Base-by-base conservation (phyloP, 2,113 vertebrate genomes). In the Cyanoderma ruficeps region DNA sequence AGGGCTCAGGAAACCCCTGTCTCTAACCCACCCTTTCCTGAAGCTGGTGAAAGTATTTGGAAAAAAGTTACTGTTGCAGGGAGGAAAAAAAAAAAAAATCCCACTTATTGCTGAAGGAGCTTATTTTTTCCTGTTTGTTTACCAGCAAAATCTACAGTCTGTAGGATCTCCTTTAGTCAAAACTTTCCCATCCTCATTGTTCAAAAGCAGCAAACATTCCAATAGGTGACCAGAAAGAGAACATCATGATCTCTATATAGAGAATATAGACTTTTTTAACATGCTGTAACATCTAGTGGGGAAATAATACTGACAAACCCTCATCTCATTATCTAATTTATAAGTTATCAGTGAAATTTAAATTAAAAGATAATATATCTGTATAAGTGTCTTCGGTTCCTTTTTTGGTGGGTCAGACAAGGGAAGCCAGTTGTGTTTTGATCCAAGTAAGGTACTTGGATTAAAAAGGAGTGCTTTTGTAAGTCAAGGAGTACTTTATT, bases 1-100 rank as follows among this genome's bases (percentile, higher is more conserved):
- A 97, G 94, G 92, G 89, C 93, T 97, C 98, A 98, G 98, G 98
- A 98, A 98, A 98, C 97, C 98, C 98, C 98, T 94, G 97, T 97
- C 93, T 97, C 93, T 92, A 98, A 98, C 97, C 98, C 98, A 98
- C 98, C 97, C 97, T 98, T 98, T 98, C 98, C 97, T 98, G 98
- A 98, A 97, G 97, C 95, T 98, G 97, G 97, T 96, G 93, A 98
- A 98, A 98, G 97, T 97, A 97, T 97, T 96, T 93, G 90, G n/a
- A 64, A 94, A 95, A 97, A 97, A 94, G 79, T 86, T 89, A 87
- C 84, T 92, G 94, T 76, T 86, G 28, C 78, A 93, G 41, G 85
- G 87, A 88, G 78, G 50, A 83, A 65, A 78, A 75, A 82, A 78
- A 81, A 83, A 14, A 53, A 41, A 86, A 86, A 60, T 37, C 61